A percentile compares a stretch with the other conserved stretches of the same genome.
Conservation (phyloP, 2,113 vertebrate species). For the Poecilia latipinna region DNA sequence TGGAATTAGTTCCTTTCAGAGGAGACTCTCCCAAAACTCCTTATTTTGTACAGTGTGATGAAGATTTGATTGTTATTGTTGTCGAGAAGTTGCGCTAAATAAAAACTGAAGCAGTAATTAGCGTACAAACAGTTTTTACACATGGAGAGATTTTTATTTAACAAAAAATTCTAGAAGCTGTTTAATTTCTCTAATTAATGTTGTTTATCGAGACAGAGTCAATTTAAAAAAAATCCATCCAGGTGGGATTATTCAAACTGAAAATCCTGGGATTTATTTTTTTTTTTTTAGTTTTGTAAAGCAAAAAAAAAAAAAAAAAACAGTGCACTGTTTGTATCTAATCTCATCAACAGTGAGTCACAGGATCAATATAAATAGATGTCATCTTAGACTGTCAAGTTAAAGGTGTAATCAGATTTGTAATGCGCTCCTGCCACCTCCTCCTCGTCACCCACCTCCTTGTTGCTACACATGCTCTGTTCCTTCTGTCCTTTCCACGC, state of each 20-base stretch:
- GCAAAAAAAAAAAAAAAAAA: background rate
- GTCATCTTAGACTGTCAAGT: constrained; percentile 47
- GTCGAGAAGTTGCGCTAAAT: background rate
- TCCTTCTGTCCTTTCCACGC: constrained; percentile 43
- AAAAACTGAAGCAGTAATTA: background rate
- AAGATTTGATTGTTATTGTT: too few species aligned
- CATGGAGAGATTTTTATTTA: background rate
- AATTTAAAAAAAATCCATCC: too few species aligned
- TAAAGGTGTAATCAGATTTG: constrained; percentile 58
- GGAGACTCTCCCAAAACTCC: background rate
- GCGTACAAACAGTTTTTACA: background rate
- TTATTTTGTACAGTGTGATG: too few species aligned
- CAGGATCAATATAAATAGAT: constrained; percentile 24
- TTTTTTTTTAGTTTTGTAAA: background rate
- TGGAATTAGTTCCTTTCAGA: background rate
- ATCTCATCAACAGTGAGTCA: constrained; percentile 16
- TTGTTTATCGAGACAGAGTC: background rate
- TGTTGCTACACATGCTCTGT: constrained; percentile 49
- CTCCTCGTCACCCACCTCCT: constrained; percentile 53
- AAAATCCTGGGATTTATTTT: background rate
- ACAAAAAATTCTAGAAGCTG: background rate
- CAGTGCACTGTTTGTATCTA: constrained; percentile 9
- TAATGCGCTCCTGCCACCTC: constrained; percentile 52
- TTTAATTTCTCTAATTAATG: background rate
- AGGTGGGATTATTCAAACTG: background rate